phyloP scores from a whole-genome alignment of 2,113 vertebrate species.

The Psilopogon haemacephalus region DNA sequence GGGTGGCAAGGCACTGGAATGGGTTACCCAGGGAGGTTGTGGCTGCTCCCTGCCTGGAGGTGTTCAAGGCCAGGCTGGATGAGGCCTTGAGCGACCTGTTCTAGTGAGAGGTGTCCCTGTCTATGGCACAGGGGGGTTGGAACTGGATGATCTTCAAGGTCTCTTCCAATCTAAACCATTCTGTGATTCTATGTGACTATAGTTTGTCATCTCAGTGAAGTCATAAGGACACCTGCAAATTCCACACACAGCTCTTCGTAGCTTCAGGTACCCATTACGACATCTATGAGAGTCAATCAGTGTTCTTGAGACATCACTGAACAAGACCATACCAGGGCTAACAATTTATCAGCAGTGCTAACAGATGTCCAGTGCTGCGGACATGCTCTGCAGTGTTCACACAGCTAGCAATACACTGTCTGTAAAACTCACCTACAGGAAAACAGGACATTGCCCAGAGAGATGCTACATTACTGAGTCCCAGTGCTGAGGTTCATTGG shows the following conservation, averaged over 20 bases:
- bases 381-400: not conserved
- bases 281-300: not conserved
- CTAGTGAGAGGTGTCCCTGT: no score
- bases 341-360: not conserved
- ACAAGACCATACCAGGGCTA: not conserved
- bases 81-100: no score
- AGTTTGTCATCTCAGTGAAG: not conserved
- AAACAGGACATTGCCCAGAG: not conserved
- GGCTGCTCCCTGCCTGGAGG: no score
- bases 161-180: no score
- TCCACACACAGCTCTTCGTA: not conserved
- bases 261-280: not conserved
- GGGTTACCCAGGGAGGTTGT: no score
- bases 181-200: no score
- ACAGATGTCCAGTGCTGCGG: not conserved
- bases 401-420: not conserved
- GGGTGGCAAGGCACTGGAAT: no score
- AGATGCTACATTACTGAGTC: not conserved
- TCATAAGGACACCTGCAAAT: not conserved
- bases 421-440: not conserved
- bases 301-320: not conserved
- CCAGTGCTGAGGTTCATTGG: not conserved
- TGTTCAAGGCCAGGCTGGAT: no score
- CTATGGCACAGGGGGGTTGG: no score
- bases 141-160: no score